Conservation (phyloP, 1,140 invertebrate species). For the Zaprionus ghesquierei region DNA sequence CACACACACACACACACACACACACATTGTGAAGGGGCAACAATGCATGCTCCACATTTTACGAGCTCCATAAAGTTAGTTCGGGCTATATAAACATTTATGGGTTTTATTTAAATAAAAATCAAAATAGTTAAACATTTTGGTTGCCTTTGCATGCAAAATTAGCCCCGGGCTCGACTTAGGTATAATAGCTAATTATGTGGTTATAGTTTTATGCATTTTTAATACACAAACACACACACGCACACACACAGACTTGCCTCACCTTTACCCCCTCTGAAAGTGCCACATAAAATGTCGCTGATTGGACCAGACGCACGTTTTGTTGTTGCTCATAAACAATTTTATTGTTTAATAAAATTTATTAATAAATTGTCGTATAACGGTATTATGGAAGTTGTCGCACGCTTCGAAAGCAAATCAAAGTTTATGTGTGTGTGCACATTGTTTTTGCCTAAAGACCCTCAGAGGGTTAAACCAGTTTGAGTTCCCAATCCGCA, state of each 20-base stretch:
- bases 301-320: slow-evolving; percentile 59
- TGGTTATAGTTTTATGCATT: slow-evolving; percentile 80
- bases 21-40: background rate
- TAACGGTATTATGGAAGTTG: slow-evolving; percentile 49
- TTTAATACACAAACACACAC: slow-evolving; percentile 54
- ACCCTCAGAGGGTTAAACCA: slow-evolving; percentile 53
- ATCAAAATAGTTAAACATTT: slow-evolving; percentile 75
- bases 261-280: background rate
- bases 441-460: background rate
- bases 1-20: background rate
- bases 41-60: slow-evolving; percentile 69
- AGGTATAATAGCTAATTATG: slow-evolving; percentile 81
- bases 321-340: slow-evolving; percentile 55
- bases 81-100: slow-evolving; percentile 69
- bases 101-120: slow-evolving; percentile 78
- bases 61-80: slow-evolving; percentile 68
- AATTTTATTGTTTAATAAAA: slow-evolving; percentile 74
- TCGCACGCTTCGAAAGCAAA: slow-evolving; percentile 57
- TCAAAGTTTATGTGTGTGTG: slow-evolving; percentile 22
- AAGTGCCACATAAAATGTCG: slow-evolving; percentile 68
- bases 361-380: slow-evolving; percentile 66
- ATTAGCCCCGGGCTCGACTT: slow-evolving; percentile 59
- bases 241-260: background rate
- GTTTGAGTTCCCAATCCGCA: slow-evolving; percentile 31
- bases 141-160: slow-evolving; percentile 59